Conservation (phyloP, 2,888 invertebrate species). For the Diogma glabrata region DNA sequence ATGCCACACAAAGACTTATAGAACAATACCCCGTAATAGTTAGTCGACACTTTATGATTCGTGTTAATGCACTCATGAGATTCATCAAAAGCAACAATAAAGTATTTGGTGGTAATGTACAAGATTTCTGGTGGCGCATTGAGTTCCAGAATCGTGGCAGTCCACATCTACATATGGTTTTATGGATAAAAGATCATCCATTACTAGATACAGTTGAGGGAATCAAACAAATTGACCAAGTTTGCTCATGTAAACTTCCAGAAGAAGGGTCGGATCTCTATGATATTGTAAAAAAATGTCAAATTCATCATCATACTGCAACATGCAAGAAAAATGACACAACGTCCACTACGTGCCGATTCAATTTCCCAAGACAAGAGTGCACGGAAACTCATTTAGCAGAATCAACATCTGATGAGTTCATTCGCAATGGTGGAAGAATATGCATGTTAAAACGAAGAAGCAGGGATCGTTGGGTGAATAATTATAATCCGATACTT, state of each 20-base stretch:
- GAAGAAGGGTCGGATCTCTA: conserved; percentile 15
- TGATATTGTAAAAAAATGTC: conserved; percentile 17
- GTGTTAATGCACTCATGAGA: conserved; percentile 18
- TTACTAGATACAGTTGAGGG: conserved; percentile 20
- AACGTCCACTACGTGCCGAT: conserved; percentile 14
- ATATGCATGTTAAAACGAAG: too few species aligned
- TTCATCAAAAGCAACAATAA: conserved; percentile 11
- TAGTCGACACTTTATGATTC: conserved; percentile 17
- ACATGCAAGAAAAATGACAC: conserved; percentile 15
- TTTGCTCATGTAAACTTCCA: conserved; percentile 15
- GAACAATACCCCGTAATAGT: conserved; percentile 11
- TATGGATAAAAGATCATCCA: conserved; percentile 11
- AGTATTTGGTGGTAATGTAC: conserved; percentile 15
- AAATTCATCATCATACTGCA: too few species aligned
- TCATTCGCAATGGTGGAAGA: too few species aligned
- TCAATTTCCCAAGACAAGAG: conserved; percentile 16
- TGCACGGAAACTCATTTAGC: conserved; percentile 15
- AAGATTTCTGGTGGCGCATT: conserved; percentile 16
- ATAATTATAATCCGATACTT: too few species aligned
- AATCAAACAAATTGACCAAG: conserved; percentile 11
- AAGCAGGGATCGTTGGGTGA: too few species aligned
- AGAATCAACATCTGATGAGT: too few species aligned
- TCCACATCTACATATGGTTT: conserved; percentile 10
- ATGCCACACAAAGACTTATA: conserved; percentile 7
- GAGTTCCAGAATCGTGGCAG: conserved; percentile 16